Percentiles rank a stretch among this genome's conserved stretches.
Conservation (phyloP, 2,888 invertebrate genomes). For the Neria commutata region DNA sequence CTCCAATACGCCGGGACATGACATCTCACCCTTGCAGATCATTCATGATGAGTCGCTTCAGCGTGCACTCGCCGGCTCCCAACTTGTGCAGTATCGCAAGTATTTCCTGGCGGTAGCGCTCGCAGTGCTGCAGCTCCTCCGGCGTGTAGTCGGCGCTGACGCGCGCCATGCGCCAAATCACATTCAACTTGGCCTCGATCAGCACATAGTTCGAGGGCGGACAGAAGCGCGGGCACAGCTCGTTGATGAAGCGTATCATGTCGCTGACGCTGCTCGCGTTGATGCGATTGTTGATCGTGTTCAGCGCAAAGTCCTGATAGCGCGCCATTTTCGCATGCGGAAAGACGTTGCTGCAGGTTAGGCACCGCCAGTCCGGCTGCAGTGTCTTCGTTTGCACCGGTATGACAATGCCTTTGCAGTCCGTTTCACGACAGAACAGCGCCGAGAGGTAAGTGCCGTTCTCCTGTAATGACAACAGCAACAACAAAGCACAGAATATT, state of each 20-base stretch:
- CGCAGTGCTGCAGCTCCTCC: slow-evolving; percentile 50
- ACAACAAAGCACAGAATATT: background rate
- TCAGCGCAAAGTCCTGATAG: slow-evolving; percentile 58
- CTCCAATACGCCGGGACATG: no score
- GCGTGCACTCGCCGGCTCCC: slow-evolving; percentile 59
- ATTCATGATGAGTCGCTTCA: slow-evolving; percentile 55
- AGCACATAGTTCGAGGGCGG: slow-evolving; percentile 59
- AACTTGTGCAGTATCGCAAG: slow-evolving; percentile 55
- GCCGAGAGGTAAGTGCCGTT: slow-evolving; percentile 58
- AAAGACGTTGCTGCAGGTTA: slow-evolving; percentile 64
- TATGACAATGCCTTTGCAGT: slow-evolving; percentile 59
- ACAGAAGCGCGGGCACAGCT: slow-evolving; percentile 56
- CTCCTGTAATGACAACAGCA: no score
- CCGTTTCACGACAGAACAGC: slow-evolving; percentile 62
- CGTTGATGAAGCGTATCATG: slow-evolving; percentile 58
- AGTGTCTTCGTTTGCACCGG: slow-evolving; percentile 69
- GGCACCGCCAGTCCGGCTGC: slow-evolving; percentile 70
- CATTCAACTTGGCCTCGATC: slow-evolving; percentile 59
- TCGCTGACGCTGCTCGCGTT: slow-evolving; percentile 54
- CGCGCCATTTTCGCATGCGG: slow-evolving; percentile 56
- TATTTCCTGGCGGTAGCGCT: slow-evolving; percentile 59
- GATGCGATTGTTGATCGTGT: slow-evolving; percentile 57
- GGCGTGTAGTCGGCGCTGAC: slow-evolving; percentile 46
- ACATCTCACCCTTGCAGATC: slow-evolving; percentile 45
- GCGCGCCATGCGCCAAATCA: slow-evolving; percentile 60